phyloP scores from a whole-genome alignment of 2,888 invertebrate species.

The Morpho deidamia region DNA sequence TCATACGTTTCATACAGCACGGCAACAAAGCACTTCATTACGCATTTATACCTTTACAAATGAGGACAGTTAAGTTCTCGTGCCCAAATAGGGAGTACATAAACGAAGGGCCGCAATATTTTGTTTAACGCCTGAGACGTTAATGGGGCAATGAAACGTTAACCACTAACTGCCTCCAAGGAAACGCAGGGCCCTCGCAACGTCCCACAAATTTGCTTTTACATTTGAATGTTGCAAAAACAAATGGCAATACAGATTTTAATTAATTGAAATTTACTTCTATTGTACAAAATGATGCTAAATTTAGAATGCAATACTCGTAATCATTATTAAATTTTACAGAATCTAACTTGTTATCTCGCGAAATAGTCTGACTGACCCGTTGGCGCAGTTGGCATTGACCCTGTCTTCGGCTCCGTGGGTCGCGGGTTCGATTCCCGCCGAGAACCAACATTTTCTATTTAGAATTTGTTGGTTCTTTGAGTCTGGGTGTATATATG shows the following conservation, averaged over 20 bases:
- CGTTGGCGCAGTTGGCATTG: too few species aligned
- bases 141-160: constrained; percentile 51
- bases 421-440: too few species aligned
- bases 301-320: too few species aligned
- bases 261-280: not conserved
- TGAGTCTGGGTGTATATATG: too few species aligned
- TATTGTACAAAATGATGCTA: not conserved
- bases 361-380: too few species aligned
- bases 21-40: constrained; percentile 36
- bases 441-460: too few species aligned
- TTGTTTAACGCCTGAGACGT: constrained; percentile 1
- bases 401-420: too few species aligned
- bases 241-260: too few species aligned
- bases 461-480: too few species aligned
- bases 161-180: constrained; percentile 31
- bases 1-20: not conserved
- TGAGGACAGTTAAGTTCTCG: constrained; percentile 43
- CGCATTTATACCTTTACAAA: constrained; percentile 43
- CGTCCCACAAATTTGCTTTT: constrained; percentile 5
- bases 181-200: constrained; percentile 14
- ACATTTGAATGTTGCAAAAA: not conserved
- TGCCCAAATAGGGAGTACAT: constrained; percentile 42
- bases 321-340: too few species aligned
- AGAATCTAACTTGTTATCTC: too few species aligned
- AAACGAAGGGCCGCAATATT: constrained; percentile 30